Base-by-base conservation (phyloP, 2,113 vertebrate species). In the Symphodus melops region DNA sequence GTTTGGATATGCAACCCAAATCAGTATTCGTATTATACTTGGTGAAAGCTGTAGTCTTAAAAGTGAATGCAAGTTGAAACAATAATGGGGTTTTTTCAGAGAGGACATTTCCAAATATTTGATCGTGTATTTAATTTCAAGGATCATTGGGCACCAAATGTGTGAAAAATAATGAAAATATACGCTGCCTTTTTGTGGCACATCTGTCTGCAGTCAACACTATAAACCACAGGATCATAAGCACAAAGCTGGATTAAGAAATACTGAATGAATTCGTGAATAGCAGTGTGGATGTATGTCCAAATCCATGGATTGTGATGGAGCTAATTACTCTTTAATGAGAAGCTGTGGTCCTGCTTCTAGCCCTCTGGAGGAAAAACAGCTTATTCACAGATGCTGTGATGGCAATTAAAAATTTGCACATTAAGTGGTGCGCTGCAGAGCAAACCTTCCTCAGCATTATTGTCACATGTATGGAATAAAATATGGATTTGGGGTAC, bases 301-400 rank as follows among this genome's bases (percentile, higher is more conserved):
- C 16, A 46, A 60, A 77, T 75, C 25, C 41, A 39, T 4, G 46
- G 44, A 55, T 65, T 75, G 62, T 28, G 59, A 57, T 66, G 14
- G 46, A 51, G 51, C 60, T 79, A 78, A 86, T 81, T 68, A 77
- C 20, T 58, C 52, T 72, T 79, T 78, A 76, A 81, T 85, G 72
- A 71, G 73, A 66, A 36, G 66, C 55, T 49, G 16, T 19, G 69
- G 73, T 75, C 68, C 70, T 54, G 56, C 54, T 51, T 53, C 36
- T 56, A 74, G 62, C 49, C 49, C 58, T 77, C 14, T 0, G 66
- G 62, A 51, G 60, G 55, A 33, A 77, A 77, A 75, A 75, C 54
- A 37, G 54, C 60, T 42, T 53, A 54, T 14, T 74, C 44, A 66
- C 68, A 75, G 33, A 74, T 16, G 58, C 76, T 55, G 55, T n/a